These are phyloP conservation scores for Watsonalla binaria DNA, from an alignment of 2,888 invertebrate species.

Conservation along the genomic window DNA sequence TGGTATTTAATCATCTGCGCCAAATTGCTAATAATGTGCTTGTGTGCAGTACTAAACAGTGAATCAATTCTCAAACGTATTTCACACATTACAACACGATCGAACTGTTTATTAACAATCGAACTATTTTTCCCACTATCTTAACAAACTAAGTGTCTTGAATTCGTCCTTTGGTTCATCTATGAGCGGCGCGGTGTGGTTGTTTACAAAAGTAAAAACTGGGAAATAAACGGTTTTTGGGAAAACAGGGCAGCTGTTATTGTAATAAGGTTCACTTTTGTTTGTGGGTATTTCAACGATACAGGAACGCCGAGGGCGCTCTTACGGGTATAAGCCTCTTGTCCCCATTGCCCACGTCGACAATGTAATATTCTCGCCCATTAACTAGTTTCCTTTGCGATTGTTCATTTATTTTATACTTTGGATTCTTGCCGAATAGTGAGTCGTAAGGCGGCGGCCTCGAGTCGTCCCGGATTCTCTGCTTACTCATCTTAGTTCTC, in stretches of 20 bases:
- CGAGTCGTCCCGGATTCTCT: slow-evolving; percentile 39
- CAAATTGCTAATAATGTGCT: no score
- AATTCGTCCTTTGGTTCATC: no score
- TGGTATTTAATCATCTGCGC: background rate
- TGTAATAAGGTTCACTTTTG: slow-evolving; percentile 4
- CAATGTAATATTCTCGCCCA: slow-evolving; percentile 87
- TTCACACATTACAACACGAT: no score
- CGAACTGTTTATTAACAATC: no score
- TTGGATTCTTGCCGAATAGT: slow-evolving; percentile 67
- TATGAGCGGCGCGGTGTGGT: no score
- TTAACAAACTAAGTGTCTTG: no score
- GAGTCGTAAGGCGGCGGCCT: slow-evolving; percentile 84
- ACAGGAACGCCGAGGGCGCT: slow-evolving; percentile 87
- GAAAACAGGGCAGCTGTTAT: no score
- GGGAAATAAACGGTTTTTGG: no score
- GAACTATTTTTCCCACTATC: no score
- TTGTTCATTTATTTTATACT: slow-evolving; percentile 35
- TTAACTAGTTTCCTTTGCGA: slow-evolving; percentile 81
- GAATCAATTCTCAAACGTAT: no score
- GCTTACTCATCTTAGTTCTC: slow-evolving; percentile 22
- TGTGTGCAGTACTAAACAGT: no score
- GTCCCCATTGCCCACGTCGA: slow-evolving; percentile 79
- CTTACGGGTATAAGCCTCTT: slow-evolving; percentile 85
- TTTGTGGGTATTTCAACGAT: slow-evolving; percentile 63
- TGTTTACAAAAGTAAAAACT: no score